Conservation (phyloP, 2,797 vertebrate species). For the Linurgus olivaceus region DNA sequence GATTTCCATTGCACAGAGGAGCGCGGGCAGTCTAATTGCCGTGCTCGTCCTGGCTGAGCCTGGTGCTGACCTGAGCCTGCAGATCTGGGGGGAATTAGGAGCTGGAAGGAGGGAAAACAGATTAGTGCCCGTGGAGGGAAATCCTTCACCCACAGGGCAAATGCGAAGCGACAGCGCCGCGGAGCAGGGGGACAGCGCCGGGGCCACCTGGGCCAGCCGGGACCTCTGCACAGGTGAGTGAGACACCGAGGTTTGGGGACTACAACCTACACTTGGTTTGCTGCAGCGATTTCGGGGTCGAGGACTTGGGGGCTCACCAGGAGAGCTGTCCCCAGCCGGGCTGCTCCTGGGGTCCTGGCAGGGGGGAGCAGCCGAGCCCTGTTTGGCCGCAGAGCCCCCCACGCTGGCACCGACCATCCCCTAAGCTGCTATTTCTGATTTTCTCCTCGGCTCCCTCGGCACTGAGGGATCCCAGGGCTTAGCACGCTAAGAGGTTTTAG, state of each 20-base stretch:
- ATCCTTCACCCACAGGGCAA: background rate
- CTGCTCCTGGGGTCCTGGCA: accelerated
- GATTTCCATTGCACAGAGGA: background rate
- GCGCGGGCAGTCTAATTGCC: background rate
- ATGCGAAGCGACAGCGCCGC: background rate
- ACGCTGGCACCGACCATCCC: accelerated
- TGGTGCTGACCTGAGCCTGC: background rate
- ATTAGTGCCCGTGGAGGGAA: conserved; percentile 20
- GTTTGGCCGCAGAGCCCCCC: background rate
- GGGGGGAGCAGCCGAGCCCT: background rate
- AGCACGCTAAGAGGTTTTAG: conserved; percentile 38
- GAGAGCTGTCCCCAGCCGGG: background rate
- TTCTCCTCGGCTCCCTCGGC: conserved; percentile 29
- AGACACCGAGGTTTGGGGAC: background rate
- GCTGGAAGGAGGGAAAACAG: conserved; percentile 42
- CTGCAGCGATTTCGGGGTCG: background rate
- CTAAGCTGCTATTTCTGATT: conserved; percentile 40
- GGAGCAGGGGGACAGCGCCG: background rate
- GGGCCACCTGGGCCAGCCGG: accelerated
- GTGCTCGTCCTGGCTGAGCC: background rate
- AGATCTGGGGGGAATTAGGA: conserved; percentile 40
- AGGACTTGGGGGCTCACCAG: accelerated
- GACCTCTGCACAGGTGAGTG: accelerated
- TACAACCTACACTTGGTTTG: accelerated
- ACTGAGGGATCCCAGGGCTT: conserved; percentile 9